phyloP scores from a whole-genome alignment of 2,888 invertebrate species.

The Dusona sp. region DNA sequence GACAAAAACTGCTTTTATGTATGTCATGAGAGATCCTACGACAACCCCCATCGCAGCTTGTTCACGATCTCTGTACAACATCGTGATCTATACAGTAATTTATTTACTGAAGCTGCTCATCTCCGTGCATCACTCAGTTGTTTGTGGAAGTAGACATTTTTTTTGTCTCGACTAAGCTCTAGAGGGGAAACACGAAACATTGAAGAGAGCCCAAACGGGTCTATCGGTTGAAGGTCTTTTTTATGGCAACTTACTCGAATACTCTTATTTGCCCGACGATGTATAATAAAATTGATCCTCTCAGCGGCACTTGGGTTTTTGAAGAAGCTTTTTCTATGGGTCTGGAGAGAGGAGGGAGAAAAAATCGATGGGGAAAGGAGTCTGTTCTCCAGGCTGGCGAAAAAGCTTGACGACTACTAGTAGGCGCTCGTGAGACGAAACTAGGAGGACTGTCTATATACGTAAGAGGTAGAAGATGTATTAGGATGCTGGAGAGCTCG shows the following conservation, averaged over 20 bases:
- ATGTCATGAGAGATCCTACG: neutral
- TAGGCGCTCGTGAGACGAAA: neutral
- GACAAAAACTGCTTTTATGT: neutral
- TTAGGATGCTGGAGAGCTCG: slow-evolving; percentile 11
- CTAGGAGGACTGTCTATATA: slow-evolving; percentile 4
- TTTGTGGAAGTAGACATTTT: too few species aligned
- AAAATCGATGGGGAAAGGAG: slow-evolving; percentile 22
- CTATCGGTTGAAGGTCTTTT: slow-evolving; percentile 5
- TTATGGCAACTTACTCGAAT: neutral
- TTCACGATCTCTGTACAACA: neutral
- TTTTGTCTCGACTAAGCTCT: neutral
- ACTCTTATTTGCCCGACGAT: neutral
- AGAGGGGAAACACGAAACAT: neutral
- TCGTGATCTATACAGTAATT: neutral
- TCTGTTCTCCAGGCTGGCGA: neutral
- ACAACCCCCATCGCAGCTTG: neutral
- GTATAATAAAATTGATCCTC: slow-evolving; percentile 43
- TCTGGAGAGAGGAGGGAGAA: neutral
- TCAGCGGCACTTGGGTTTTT: neutral
- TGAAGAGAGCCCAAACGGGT: slow-evolving; percentile 10
- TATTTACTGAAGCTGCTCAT: neutral
- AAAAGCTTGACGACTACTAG: slow-evolving; percentile 13
- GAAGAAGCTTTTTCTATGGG: neutral
- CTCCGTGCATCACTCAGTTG: neutral
- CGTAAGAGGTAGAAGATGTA: slow-evolving; percentile 4